Conservation (phyloP, 2,113 vertebrate species). For the Takifugu bimaculatus region DNA sequence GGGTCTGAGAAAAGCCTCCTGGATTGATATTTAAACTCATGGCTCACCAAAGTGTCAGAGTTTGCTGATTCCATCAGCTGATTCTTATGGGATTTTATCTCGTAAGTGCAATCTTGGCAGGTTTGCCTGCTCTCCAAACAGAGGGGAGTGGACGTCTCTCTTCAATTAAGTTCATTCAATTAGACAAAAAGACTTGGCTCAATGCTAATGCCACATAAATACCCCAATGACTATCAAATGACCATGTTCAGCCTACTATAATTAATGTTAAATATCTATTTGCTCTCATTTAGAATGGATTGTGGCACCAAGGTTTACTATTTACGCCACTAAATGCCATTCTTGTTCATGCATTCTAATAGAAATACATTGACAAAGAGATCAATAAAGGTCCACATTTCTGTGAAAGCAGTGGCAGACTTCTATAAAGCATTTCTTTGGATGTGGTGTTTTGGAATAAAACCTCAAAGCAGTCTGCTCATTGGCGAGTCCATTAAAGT, state of each 20-base stretch:
- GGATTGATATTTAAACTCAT: conserved; percentile 55
- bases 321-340: conserved; percentile 10
- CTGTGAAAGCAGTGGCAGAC: background rate
- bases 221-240: conserved; percentile 10
- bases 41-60: conserved; percentile 35
- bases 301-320: background rate
- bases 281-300: conserved; percentile 6
- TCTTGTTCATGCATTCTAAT: conserved; percentile 2
- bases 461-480: conserved; percentile 30
- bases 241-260: conserved; percentile 27
- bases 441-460: conserved; percentile 6
- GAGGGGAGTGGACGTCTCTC: conserved; percentile 10
- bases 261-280: conserved; percentile 17
- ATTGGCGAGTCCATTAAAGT: conserved; percentile 56
- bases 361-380: conserved; percentile 2
- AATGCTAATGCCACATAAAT: conserved; percentile 23
- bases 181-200: conserved; percentile 26
- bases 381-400: too few species aligned
- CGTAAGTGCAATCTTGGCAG: conserved; percentile 57
- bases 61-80: conserved; percentile 13
- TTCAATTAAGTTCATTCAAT: conserved; percentile 52
- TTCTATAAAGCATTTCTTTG: conserved; percentile 37
- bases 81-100: conserved; percentile 43
- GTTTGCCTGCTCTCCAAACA: conserved; percentile 35
- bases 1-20: conserved; percentile 56